phyloP scores from a whole-genome alignment of 2,888 invertebrate genomes.

The Coleophora deauratella region DNA sequence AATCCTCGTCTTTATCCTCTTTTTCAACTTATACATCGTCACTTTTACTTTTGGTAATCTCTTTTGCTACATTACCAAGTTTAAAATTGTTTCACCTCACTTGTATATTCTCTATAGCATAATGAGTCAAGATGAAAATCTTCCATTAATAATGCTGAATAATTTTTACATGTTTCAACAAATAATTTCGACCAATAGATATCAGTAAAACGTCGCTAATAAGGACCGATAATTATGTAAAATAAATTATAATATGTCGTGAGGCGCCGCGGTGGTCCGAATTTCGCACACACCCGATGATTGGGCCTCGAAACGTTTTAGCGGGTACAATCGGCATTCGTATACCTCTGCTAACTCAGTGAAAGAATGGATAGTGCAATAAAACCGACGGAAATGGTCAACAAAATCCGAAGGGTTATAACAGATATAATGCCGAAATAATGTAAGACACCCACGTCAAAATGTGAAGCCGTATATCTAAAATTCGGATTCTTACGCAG shows the following conservation, averaged over 20 bases:
- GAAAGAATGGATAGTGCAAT: slow-evolving; percentile 38
- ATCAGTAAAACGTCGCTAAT: too few relatives aligned
- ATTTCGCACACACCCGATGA: slow-evolving; percentile 47
- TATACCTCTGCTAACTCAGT: slow-evolving; percentile 54
- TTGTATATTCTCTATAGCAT: background rate
- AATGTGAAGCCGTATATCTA: background rate
- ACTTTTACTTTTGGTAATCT: slow-evolving; percentile 26
- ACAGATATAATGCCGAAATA: slow-evolving; percentile 36
- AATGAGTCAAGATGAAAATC: slow-evolving; percentile 2
- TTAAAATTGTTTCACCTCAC: background rate
- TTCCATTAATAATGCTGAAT: too few relatives aligned
- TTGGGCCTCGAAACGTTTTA: slow-evolving; percentile 38
- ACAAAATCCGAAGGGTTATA: slow-evolving; percentile 28
- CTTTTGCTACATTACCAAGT: slow-evolving; percentile 13
- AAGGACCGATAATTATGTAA: too few relatives aligned
- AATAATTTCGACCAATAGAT: too few relatives aligned
- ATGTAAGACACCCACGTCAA: slow-evolving; percentile 41
- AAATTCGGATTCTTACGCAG: background rate
- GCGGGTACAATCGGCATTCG: slow-evolving; percentile 36
- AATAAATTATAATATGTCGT: slow-evolving; percentile 3
- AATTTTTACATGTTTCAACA: too few relatives aligned
- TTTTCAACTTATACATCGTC: slow-evolving; percentile 23
- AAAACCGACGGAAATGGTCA: slow-evolving; percentile 30
- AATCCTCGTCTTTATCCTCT: slow-evolving; percentile 28
- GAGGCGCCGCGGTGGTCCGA: slow-evolving; percentile 41